Conservation (phyloP, 2,113 vertebrate species). For the Ifrita kowaldi region DNA sequence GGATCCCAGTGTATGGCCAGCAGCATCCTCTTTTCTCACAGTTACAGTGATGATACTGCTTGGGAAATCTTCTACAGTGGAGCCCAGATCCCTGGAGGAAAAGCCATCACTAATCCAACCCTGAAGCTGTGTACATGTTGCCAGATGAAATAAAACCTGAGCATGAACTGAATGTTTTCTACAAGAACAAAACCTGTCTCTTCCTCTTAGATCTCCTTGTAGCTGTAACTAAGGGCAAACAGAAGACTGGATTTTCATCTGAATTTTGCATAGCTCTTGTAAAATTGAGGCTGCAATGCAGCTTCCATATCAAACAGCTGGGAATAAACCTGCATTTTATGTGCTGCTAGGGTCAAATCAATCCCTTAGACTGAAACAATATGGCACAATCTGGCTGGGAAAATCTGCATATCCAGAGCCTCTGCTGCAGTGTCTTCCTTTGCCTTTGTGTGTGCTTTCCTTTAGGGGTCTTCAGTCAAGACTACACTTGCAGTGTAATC, state of each 20-base stretch:
- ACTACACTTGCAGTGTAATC: conserved; percentile 34
- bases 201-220: not conserved
- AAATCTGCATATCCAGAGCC: not conserved
- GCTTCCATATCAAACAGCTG: not conserved
- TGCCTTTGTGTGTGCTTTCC: not conserved
- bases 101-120: not conserved
- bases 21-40: not conserved
- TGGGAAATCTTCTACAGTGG: not conserved
- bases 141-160: not conserved
- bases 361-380: not conserved
- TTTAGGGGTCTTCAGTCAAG: not conserved
- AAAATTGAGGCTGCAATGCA: not conserved
- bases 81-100: not conserved
- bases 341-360: not conserved
- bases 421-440: not conserved
- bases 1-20: not conserved
- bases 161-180: not conserved
- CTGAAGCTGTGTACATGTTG: not conserved
- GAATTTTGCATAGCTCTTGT: not conserved
- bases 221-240: not conserved
- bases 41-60: not conserved
- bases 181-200: not conserved
- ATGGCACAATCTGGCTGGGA: not conserved
- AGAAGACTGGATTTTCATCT: not conserved
- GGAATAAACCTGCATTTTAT: not conserved